phyloP scores from a whole-genome alignment of 1,140 invertebrate species.

The Gryllus bimaculatus region DNA sequence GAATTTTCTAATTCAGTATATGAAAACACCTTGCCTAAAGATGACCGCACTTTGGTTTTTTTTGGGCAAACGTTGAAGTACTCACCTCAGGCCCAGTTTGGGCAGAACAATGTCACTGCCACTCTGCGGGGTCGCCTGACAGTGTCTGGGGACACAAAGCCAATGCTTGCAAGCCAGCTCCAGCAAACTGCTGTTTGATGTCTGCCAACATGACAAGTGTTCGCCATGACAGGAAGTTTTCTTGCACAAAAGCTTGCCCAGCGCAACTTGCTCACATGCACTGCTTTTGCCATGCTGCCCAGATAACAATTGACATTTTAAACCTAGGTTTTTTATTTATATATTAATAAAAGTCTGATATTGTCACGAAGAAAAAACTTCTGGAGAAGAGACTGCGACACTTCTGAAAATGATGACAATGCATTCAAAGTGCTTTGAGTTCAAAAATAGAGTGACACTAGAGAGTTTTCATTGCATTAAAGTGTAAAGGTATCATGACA shows the following conservation, averaged over 20 bases:
- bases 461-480: too few species aligned
- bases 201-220: slow-evolving; percentile 64
- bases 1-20: neutral
- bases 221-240: slow-evolving; percentile 64
- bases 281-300: slow-evolving; percentile 58
- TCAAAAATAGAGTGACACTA: too few species aligned
- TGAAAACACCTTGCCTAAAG: neutral
- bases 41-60: neutral
- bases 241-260: slow-evolving; percentile 55
- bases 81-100: slow-evolving; percentile 55
- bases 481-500: too few species aligned
- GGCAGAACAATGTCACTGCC: slow-evolving; percentile 56
- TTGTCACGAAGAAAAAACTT: too few species aligned
- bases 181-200: slow-evolving; percentile 74
- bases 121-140: slow-evolving; percentile 38
- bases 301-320: neutral
- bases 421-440: too few species aligned
- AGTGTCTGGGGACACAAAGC: slow-evolving; percentile 58
- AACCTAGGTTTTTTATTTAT: too few species aligned
- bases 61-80: neutral
- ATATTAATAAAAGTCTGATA: too few species aligned
- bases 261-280: slow-evolving; percentile 44
- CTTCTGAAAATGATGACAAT: too few species aligned
- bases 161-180: slow-evolving; percentile 69
- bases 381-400: too few species aligned